Percentiles rank a stretch among this genome's conserved stretches.
Evolutionary conservation across 2,888 invertebrate species (phyloP).

Genomic region (Danaus chrysippus): DNA sequence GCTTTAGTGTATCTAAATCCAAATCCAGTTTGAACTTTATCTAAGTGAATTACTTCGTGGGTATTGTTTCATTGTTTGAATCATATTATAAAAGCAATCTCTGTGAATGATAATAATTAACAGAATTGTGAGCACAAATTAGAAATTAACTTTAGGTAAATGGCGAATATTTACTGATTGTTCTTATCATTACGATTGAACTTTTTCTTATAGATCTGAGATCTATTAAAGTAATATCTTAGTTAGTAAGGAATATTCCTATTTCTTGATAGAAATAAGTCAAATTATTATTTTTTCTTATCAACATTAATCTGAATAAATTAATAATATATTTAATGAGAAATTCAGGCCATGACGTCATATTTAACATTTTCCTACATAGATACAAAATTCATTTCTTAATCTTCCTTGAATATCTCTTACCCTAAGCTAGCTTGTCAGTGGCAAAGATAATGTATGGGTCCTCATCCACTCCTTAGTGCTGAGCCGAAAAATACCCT

Average conservation of each 20-base stretch:
- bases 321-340: constrained; percentile 18
- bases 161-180: too few relatives aligned
- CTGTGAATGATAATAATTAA: neutral
- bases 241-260: too few relatives aligned
- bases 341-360: constrained; percentile 15
- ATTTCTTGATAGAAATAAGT: too few relatives aligned
- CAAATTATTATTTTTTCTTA: neutral
- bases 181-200: too few relatives aligned
- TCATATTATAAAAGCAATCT: neutral
- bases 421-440: constrained; percentile 28
- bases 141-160: neutral
- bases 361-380: constrained; percentile 18
- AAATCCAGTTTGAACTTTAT: constrained; percentile 4
- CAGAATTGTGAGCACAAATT: neutral
- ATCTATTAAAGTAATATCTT: too few relatives aligned
- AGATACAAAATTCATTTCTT: constrained; percentile 22
- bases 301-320: constrained; percentile 6
- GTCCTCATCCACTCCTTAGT: constrained; percentile 44
- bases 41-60: neutral
- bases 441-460: constrained; percentile 42
- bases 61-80: constrained; percentile 1
- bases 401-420: constrained; percentile 22
- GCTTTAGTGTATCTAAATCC: neutral
- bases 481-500: constrained; percentile 30
- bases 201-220: too few relatives aligned